Evolutionary conservation across 2,888 invertebrate species (phyloP).

Genomic region (Lymantria monacha): DNA sequence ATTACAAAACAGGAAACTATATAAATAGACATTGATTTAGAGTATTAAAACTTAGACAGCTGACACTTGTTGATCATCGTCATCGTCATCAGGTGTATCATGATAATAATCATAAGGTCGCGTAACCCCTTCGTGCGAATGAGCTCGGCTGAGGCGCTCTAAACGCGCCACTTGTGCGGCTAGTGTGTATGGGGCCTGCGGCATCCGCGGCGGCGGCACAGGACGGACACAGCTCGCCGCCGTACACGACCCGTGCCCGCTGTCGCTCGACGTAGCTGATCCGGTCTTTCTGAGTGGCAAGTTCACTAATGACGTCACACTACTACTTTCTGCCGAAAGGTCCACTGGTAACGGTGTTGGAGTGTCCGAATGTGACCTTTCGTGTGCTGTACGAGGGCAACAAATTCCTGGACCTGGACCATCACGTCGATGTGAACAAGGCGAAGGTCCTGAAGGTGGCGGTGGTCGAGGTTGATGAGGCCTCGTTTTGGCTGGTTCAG

Average conservation of each 20-base stretch:
- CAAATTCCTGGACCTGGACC: constrained; percentile 76
- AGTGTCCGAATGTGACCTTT: constrained; percentile 94
- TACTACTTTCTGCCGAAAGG: constrained; percentile 96
- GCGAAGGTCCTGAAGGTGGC: constrained; percentile 83
- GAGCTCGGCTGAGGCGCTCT: constrained; percentile 90
- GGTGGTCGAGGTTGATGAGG: constrained; percentile 91
- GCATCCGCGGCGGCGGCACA: constrained; percentile 86
- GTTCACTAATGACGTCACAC: constrained; percentile 95
- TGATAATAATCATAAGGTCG: constrained; percentile 87
- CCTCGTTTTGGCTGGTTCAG: constrained; percentile 93
- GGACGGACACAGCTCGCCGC: constrained; percentile 79
- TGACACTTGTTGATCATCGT: constrained; percentile 79
- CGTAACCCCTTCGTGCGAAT: constrained; percentile 93
- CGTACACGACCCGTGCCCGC: constrained; percentile 91
- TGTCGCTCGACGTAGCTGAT: constrained; percentile 95
- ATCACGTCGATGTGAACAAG: constrained; percentile 84
- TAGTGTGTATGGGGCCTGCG: constrained; percentile 91
- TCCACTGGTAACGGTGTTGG: constrained; percentile 93
- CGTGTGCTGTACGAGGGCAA: constrained; percentile 87
- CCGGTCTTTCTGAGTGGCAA: constrained; percentile 94
- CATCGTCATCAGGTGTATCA: constrained; percentile 75
- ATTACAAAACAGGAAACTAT: constrained; percentile 74
- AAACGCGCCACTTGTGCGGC: constrained; percentile 93
- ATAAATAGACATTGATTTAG: constrained; percentile 71
- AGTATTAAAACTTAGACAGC: constrained; percentile 71